A percentile compares a stretch with the other conserved stretches of the same genome.
Conservation (phyloP, 2,888 invertebrate genomes). For the Hypomecis atomaria region DNA sequence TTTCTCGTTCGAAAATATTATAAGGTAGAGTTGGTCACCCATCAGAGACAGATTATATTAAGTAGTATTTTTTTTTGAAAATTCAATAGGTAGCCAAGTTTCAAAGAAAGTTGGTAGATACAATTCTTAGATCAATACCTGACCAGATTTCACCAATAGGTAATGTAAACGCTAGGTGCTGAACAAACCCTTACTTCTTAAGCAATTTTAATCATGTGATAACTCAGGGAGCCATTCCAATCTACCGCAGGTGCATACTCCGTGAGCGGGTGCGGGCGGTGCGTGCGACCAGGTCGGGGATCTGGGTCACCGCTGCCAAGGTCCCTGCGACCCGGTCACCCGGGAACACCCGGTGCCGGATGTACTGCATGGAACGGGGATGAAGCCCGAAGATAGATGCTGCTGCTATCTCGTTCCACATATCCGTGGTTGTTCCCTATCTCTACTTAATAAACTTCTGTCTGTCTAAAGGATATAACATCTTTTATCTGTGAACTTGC, state of each 20-base stretch:
- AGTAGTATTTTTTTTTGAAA: too few relatives aligned
- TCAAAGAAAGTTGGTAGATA: too few relatives aligned
- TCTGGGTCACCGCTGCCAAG: constrained; percentile 62
- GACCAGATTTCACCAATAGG: too few relatives aligned
- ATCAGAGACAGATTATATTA: too few relatives aligned
- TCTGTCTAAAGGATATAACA: neutral
- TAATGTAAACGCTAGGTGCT: too few relatives aligned
- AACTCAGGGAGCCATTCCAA: neutral
- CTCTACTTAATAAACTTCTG: neutral
- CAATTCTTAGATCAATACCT: too few relatives aligned
- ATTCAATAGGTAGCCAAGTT: too few relatives aligned
- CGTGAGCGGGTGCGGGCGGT: constrained; percentile 56
- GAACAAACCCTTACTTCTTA: too few relatives aligned
- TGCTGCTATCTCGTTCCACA: neutral
- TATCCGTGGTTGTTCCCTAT: neutral
- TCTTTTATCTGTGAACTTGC: too few relatives aligned
- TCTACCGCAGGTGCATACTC: constrained; percentile 39
- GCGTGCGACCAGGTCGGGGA: constrained; percentile 72
- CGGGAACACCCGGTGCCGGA: constrained; percentile 9
- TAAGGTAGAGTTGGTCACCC: too few relatives aligned
- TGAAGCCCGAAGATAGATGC: constrained; percentile 7
- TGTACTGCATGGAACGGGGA: constrained; percentile 8
- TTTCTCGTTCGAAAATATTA: too few relatives aligned
- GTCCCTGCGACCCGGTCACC: constrained; percentile 28
- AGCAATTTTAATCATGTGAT: too few relatives aligned